Evolutionary conservation across 2,888 invertebrate species (phyloP).

Genomic region (Pachliopta kotzebuea): DNA sequence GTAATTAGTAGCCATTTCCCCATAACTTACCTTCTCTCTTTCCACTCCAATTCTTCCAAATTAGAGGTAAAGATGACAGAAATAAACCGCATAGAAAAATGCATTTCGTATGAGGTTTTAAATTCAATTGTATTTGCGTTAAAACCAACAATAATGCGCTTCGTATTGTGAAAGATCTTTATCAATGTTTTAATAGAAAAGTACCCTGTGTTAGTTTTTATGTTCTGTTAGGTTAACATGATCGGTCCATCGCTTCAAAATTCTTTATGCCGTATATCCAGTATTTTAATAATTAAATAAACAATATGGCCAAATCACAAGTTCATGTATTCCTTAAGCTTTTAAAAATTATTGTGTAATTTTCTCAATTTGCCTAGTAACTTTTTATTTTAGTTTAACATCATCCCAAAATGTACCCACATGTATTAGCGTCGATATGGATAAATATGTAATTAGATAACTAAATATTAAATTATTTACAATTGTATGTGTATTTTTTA

Average conservation of each 20-base stretch:
- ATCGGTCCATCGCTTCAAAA: background rate
- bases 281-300: background rate
- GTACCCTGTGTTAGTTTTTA: background rate
- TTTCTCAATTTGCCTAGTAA: background rate
- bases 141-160: background rate
- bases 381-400: background rate
- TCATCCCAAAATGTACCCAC: slow-evolving; percentile 27
- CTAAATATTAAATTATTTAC: slow-evolving; percentile 79
- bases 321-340: background rate
- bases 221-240: background rate
- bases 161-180: background rate
- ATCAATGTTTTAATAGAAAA: background rate
- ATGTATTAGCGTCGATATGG: slow-evolving; percentile 46
- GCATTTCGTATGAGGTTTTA: background rate
- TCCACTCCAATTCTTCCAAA: no score
- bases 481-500: slow-evolving; percentile 80
- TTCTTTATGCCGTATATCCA: background rate
- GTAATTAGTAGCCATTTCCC: background rate
- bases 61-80: no score
- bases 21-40: background rate
- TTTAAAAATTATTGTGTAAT: background rate
- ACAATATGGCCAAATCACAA: background rate
- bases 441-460: slow-evolving; percentile 69
- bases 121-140: background rate
- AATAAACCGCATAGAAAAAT: background rate